Conservation (phyloP, 2,797 vertebrate species). For the Forpus xanthops region DNA sequence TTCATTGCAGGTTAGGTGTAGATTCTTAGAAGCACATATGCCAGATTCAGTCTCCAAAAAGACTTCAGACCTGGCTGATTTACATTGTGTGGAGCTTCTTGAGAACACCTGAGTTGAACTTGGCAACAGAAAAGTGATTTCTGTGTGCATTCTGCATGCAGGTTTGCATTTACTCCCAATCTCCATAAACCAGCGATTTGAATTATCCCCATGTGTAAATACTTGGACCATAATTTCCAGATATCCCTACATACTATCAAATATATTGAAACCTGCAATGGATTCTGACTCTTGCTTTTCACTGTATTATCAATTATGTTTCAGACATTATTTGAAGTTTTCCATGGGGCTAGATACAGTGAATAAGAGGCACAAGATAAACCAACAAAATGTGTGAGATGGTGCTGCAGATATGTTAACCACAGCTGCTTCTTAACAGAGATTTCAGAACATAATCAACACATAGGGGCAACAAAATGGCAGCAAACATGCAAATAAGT, state of each 20-base stretch:
- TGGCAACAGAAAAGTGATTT: not conserved
- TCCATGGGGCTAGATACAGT: no score
- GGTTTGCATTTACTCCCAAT: rapidly evolving
- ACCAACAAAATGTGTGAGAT: not conserved
- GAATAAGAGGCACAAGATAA: no score
- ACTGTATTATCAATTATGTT: rapidly evolving
- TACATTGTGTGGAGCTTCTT: not conserved
- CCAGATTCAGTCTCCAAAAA: not conserved
- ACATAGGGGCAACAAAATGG: not conserved
- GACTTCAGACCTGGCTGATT: no score
- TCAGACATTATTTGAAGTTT: not conserved
- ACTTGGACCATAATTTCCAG: not conserved
- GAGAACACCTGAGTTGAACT: not conserved
- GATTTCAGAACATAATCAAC: not conserved
- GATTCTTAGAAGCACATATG: not conserved
- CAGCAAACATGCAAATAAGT: not conserved
- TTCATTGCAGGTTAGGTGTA: not conserved
- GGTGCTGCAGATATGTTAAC: not conserved
- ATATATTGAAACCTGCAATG: rapidly evolving
- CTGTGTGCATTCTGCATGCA: not conserved
- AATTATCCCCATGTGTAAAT: not conserved
- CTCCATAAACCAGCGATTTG: not conserved
- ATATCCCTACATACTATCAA: not conserved
- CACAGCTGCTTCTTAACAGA: not conserved
- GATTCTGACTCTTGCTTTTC: not conserved